phyloP scores from a whole-genome alignment of 2,888 invertebrate genomes.

The Plagodis pulveraria region DNA sequence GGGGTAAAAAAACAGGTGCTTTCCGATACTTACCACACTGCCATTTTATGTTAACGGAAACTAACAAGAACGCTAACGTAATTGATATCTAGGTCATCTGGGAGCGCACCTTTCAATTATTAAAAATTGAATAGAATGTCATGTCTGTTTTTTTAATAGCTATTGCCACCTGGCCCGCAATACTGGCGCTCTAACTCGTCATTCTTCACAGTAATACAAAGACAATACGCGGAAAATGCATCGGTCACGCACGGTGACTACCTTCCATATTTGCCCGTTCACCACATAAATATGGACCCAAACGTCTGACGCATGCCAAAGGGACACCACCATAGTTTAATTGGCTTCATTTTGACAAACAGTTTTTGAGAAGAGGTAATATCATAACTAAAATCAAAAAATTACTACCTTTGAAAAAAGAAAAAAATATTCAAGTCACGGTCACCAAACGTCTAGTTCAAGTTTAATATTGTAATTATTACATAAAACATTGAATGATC shows the following conservation, averaged over 20 bases:
- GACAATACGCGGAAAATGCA: conserved; percentile 72
- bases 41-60: too few species aligned
- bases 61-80: too few species aligned
- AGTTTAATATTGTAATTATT: too few species aligned
- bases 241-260: conserved; percentile 52
- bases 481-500: too few species aligned
- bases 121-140: too few species aligned
- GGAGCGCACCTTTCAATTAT: too few species aligned
- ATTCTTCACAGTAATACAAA: conserved; percentile 39
- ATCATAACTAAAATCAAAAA: not conserved
- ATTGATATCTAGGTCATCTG: too few species aligned
- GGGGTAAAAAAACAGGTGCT: too few species aligned
- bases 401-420: too few species aligned
- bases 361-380: not conserved
- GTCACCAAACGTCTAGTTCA: too few species aligned
- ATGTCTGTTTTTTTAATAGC: conserved; percentile 25
- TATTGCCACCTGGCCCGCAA: conserved; percentile 16
- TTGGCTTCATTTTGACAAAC: conserved; percentile 40
- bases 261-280: conserved; percentile 60
- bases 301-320: conserved; percentile 49
- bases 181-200: conserved; percentile 43
- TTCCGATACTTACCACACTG: too few species aligned
- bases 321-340: conserved; percentile 47
- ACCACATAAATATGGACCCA: conserved; percentile 58
- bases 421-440: too few species aligned